Evolutionary conservation across 37 sponge, comb jelly and placozoan species (phyloP).

Genomic region (Axinella damicornis): DNA sequence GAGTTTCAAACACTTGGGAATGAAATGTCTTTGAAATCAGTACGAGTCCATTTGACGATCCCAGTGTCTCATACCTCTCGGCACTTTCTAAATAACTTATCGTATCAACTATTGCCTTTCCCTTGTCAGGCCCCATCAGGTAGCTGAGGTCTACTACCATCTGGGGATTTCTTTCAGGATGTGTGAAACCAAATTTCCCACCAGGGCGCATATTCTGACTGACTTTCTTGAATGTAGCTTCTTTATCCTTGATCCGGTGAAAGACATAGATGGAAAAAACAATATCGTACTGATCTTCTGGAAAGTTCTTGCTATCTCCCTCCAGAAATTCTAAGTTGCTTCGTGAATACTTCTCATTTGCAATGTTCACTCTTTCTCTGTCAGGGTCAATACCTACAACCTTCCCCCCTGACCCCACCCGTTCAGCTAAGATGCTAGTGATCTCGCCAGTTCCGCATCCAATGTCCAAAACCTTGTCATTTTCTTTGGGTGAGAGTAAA

Average conservation of each 20-base stretch:
- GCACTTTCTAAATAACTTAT: too few relatives aligned
- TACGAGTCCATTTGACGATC: too few relatives aligned
- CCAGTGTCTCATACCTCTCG: too few relatives aligned
- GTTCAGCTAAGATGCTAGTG: neutral
- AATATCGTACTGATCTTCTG: slow-evolving; percentile 19
- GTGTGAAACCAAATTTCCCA: neutral
- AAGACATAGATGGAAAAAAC: slow-evolving; percentile 32
- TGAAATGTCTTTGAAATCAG: too few relatives aligned
- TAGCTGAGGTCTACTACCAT: too few relatives aligned
- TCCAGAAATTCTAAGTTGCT: slow-evolving; percentile 3
- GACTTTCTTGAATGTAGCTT: slow-evolving; percentile 1
- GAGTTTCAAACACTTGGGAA: too few relatives aligned
- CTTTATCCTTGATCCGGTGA: slow-evolving; percentile 21
- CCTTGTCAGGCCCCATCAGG: too few relatives aligned
- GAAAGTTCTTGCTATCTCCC: neutral
- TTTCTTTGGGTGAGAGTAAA: neutral
- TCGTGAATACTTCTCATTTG: neutral
- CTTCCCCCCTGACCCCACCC: neutral
- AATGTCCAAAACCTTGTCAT: slow-evolving; percentile 7
- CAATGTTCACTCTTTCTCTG: neutral
- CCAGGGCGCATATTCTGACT: neutral
- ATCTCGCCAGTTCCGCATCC: slow-evolving; percentile 21
- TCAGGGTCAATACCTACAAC: slow-evolving; percentile 3
- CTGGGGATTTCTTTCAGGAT: too few relatives aligned
- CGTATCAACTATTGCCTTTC: too few relatives aligned